Evolutionary conservation across 2,113 vertebrate species (phyloP).

Genomic region (Toxotes chatareus): DNA sequence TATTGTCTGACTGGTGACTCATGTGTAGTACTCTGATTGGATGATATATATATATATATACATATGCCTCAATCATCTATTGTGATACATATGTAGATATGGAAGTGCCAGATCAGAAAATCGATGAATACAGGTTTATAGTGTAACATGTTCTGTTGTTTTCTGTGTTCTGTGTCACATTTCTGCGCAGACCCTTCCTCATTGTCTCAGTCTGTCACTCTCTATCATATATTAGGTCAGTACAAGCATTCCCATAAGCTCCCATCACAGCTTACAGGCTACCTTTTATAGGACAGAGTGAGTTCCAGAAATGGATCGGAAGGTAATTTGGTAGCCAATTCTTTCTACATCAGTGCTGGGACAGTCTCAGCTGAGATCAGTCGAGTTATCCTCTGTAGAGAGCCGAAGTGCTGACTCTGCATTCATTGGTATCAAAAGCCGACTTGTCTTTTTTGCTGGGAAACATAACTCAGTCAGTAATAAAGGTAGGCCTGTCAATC

Average conservation of each 20-base stretch:
- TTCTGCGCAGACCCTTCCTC: slow-evolving; percentile 24
- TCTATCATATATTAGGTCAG: slow-evolving; percentile 50
- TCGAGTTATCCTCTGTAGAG: slow-evolving; percentile 63
- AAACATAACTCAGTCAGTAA: slow-evolving; percentile 81
- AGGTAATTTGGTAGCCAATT: slow-evolving; percentile 72
- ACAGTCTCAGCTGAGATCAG: slow-evolving; percentile 72
- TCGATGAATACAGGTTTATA: slow-evolving; percentile 5
- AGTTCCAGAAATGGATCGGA: slow-evolving; percentile 72
- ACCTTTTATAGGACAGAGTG: slow-evolving; percentile 60
- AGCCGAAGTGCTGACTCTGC: slow-evolving; percentile 76
- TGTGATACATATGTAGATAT: too few relatives aligned
- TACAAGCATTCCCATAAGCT: slow-evolving; percentile 47
- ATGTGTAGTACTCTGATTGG: too few relatives aligned
- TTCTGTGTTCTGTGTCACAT: slow-evolving; percentile 7
- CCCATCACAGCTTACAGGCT: slow-evolving; percentile 49
- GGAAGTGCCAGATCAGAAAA: slow-evolving; percentile 24
- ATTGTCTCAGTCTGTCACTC: slow-evolving; percentile 33
- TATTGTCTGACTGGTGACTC: too few relatives aligned
- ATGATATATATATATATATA: too few relatives aligned
- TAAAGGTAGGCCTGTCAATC: slow-evolving; percentile 82
- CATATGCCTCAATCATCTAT: too few relatives aligned
- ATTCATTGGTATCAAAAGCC: slow-evolving; percentile 74
- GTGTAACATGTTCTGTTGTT: neutral
- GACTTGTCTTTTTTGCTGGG: slow-evolving; percentile 69
- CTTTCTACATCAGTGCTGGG: slow-evolving; percentile 63